Conservation (phyloP, 2,888 invertebrate genomes). For the Neoitamus cyanurus region DNA sequence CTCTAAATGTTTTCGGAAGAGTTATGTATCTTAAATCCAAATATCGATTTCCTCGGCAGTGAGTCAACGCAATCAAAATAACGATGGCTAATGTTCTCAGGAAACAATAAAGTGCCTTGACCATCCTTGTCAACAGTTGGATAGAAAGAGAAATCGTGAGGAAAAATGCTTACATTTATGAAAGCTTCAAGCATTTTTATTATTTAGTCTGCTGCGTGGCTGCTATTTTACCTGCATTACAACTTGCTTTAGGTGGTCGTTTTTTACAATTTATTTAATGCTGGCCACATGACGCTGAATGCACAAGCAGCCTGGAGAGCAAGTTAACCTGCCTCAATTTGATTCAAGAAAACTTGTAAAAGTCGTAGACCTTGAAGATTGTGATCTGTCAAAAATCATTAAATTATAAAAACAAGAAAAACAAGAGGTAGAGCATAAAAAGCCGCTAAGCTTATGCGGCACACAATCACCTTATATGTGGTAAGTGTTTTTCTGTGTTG, state of each 20-base stretch:
- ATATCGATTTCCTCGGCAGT: neutral
- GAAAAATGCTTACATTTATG: constrained; percentile 7
- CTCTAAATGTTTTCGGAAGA: neutral
- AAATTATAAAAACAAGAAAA: constrained; percentile 32
- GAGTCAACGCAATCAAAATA: neutral
- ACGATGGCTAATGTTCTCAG: neutral
- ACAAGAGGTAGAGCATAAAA: neutral
- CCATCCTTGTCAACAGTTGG: constrained; percentile 19
- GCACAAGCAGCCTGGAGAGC: neutral
- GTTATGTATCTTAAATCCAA: neutral
- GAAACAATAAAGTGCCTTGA: neutral
- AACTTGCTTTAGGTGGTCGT: neutral
- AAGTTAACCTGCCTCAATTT: constrained; percentile 27
- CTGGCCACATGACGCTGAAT: neutral
- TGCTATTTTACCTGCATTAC: neutral
- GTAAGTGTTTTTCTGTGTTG: constrained; percentile 6
- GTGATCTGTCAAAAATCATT: constrained; percentile 50
- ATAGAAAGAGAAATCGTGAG: constrained; percentile 44
- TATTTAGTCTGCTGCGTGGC: neutral
- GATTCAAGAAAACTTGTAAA: constrained; percentile 48
- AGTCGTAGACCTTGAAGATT: constrained; percentile 52
- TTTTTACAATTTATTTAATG: constrained; percentile 16
- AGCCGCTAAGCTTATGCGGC: neutral
- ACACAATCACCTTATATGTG: constrained; percentile 11
- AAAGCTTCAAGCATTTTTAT: neutral